Percentiles rank a stretch among this genome's conserved stretches.
Evolutionary conservation across 64 coral and sea anemone species (phyloP).

Genomic region (Dendrophyllia cribrosa): DNA sequence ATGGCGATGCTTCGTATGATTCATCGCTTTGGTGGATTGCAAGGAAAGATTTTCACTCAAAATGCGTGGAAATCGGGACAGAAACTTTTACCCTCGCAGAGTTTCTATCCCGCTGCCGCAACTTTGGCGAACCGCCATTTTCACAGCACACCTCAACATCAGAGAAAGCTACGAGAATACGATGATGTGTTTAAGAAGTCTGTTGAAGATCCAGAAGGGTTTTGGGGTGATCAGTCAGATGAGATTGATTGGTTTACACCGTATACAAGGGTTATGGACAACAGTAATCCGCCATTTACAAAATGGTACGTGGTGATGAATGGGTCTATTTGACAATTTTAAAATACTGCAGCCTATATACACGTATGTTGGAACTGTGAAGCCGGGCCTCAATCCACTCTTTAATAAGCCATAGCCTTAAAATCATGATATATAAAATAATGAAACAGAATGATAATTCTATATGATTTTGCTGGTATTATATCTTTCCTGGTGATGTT

Average conservation of each 20-base stretch:
- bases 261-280: conserved; percentile 74
- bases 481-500: no score
- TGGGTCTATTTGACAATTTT: no score
- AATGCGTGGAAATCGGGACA: neutral
- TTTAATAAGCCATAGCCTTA: no score
- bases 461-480: no score
- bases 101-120: neutral
- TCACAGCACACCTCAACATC: conserved; percentile 6
- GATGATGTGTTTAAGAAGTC: conserved; percentile 89
- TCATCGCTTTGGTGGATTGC: neutral
- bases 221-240: conserved; percentile 78
- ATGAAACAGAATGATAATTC: no score
- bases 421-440: no score
- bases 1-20: neutral
- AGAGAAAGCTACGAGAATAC: conserved; percentile 18
- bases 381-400: no score
- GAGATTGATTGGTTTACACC: conserved; percentile 94
- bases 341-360: no score
- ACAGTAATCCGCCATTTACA: conserved; percentile 85
- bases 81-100: neutral
- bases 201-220: conserved; percentile 69
- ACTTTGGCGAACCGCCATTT: conserved; percentile 4
- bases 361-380: no score
- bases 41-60: conserved; percentile 5
- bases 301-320: conserved; percentile 73